Evolutionary conservation across 2,797 vertebrate genomes (phyloP), one percentile per base, ranked within the genome.

Genomic region (Typhlichthys subterraneus): DNA sequence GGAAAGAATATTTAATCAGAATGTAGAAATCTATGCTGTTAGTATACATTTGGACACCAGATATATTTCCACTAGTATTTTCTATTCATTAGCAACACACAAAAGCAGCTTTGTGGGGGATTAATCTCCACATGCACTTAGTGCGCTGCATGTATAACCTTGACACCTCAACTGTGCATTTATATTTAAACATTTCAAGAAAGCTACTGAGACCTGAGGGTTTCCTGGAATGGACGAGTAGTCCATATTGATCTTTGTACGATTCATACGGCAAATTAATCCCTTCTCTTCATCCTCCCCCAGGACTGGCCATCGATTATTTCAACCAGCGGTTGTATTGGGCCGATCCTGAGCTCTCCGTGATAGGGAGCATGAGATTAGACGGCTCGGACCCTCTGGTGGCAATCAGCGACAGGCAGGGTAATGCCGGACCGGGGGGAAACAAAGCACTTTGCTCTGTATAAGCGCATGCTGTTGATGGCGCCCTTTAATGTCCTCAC

Each of bases 311-410:
- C 5, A 94, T 99, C 81, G 98, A 99, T 93, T 95, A 94, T 70
- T 98, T 96, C 79, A 95, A 94, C 81, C 96, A 98, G 50, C 95
- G 95, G 56, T 89, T 99, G 72, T 99, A 97, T 81, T 99, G 98
- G 98, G 96, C 96, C 56, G 98, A 99, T 84, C 94, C 96, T 52
- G 97, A 99, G 80, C 92, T 98, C 14, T 99, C 97, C 1, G 76
- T 95, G 49, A 98, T 99, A 73, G 98, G 96, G 50, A 98, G 97
- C 15, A 91, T 99, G 82, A 92, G 94, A 59, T 93, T 98, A 51
- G 97, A 99, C 65, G 98, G 98, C 2, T 97, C 96, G 0, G 91
- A 95, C 85, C 92, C 94, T 17, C 91, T 95, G 52, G 90, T 97
- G 81, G 94, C 93, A 73, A 92, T 99, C 77, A 94, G 91, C 79